These are phyloP conservation scores for Pantherophis vulpinus DNA, from an alignment of 2,797 vertebrate genomes.

Conservation along the genomic window DNA sequence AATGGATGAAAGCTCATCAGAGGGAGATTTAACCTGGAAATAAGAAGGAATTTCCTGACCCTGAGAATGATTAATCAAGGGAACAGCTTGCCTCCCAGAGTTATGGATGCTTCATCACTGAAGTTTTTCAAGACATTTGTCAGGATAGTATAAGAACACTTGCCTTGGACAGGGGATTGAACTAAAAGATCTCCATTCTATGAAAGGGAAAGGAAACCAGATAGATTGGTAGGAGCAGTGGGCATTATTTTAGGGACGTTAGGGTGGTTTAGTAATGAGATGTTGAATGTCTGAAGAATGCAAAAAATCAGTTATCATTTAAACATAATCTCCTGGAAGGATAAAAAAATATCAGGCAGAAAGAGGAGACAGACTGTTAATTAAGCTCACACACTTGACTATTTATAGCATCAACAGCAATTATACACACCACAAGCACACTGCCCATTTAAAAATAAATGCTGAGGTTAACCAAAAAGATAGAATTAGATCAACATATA, in stretches of 20 bases:
- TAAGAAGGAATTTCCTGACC: background rate
- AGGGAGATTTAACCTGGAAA: background rate
- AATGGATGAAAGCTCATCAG: background rate
- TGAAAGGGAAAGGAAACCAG: background rate
- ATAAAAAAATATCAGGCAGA: slow-evolving; percentile 37
- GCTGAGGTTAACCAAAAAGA: slow-evolving; percentile 38
- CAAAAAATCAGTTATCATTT: background rate
- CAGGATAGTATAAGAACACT: background rate
- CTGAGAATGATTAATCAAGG: background rate
- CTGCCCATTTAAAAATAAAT: slow-evolving; percentile 41
- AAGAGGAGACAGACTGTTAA: slow-evolving; percentile 2
- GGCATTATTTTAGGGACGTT: background rate
- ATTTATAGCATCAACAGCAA: slow-evolving; percentile 52
- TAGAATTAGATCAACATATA: slow-evolving; percentile 38
- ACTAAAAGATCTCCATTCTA: background rate
- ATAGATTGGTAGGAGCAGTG: background rate
- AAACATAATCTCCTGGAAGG: background rate
- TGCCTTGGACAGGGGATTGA: background rate
- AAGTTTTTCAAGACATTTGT: background rate
- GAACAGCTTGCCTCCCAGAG: background rate
- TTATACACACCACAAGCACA: slow-evolving; percentile 35
- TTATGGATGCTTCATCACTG: background rate
- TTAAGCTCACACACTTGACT: slow-evolving; percentile 9
- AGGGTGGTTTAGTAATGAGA: background rate
- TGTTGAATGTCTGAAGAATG: background rate